phyloP scores from a whole-genome alignment of 2,888 invertebrate genomes.

The Candidula unifasciata region DNA sequence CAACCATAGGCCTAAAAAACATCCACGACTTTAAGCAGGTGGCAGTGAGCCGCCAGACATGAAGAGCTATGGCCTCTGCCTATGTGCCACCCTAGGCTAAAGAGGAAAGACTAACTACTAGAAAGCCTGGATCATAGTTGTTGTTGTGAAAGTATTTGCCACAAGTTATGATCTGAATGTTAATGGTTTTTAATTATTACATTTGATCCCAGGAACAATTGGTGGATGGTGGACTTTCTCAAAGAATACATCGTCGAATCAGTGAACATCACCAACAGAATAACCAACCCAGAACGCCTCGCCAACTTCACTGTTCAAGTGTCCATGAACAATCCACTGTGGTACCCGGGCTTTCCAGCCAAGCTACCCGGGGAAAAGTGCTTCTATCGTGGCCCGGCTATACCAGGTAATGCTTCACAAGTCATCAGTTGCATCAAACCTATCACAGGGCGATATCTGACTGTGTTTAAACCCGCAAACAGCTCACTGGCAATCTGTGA shows the following conservation, averaged over 20 bases:
- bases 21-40: no score
- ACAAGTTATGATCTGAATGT: no score
- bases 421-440: neutral
- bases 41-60: no score
- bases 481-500: neutral
- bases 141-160: no score
- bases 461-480: neutral
- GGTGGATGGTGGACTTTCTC: slow-evolving; percentile 20
- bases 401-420: neutral
- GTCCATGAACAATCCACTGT: neutral
- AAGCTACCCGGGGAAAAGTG: neutral
- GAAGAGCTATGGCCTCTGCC: no score
- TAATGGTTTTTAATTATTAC: no score
- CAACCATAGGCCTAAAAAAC: no score
- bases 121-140: no score
- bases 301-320: neutral
- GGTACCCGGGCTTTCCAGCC: neutral
- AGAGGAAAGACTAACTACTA: no score
- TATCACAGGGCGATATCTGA: neutral
- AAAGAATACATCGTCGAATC: neutral
- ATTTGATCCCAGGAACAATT: slow-evolving; percentile 7
- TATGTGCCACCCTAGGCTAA: no score
- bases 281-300: neutral
- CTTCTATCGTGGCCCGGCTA: neutral
- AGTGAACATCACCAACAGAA: slow-evolving; percentile 9